Percentiles rank a stretch among this genome's conserved stretches.
Conservation (phyloP, 2,797 vertebrate species). For the Sebastes umbrosus region DNA sequence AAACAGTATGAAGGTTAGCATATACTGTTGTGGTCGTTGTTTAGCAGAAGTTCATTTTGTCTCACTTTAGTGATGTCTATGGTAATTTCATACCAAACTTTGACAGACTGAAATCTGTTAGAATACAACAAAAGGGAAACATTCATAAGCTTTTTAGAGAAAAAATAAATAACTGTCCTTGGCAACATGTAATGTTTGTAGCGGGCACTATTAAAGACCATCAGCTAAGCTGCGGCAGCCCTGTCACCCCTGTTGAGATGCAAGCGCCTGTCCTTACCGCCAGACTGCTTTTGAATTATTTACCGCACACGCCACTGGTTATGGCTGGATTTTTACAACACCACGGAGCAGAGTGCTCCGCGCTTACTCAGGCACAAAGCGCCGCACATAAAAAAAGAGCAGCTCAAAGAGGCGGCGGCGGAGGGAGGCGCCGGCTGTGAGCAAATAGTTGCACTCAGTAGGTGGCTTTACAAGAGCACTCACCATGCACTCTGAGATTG, state of each 20-base stretch:
- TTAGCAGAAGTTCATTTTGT: background rate
- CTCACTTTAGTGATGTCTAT: background rate
- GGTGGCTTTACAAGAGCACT: constrained; percentile 36
- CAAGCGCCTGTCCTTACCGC: constrained; percentile 59
- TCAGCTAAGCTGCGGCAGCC: constrained; percentile 63
- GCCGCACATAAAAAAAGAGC: constrained; percentile 21
- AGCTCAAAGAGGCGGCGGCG: constrained; percentile 33
- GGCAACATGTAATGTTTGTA: constrained; percentile 18
- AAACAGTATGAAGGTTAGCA: background rate
- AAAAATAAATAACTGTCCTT: background rate
- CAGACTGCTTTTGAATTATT: constrained; percentile 81
- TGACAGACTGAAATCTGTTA: background rate
- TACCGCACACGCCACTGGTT: constrained; percentile 63
- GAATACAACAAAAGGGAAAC: background rate
- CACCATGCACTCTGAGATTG: constrained; percentile 16
- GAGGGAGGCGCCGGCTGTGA: constrained; percentile 31
- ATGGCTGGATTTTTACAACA: constrained; percentile 70
- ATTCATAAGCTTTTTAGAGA: background rate
- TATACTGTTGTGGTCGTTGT: background rate
- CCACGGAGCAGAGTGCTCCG: constrained; percentile 52
- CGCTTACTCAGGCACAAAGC: constrained; percentile 56
- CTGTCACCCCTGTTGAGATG: constrained; percentile 68
- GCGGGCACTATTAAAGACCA: constrained; percentile 42
- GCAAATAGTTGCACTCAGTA: constrained; percentile 53
- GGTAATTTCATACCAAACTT: background rate